Conservation (phyloP, 2,888 invertebrate genomes). For the Arrhopalites spinosus region DNA sequence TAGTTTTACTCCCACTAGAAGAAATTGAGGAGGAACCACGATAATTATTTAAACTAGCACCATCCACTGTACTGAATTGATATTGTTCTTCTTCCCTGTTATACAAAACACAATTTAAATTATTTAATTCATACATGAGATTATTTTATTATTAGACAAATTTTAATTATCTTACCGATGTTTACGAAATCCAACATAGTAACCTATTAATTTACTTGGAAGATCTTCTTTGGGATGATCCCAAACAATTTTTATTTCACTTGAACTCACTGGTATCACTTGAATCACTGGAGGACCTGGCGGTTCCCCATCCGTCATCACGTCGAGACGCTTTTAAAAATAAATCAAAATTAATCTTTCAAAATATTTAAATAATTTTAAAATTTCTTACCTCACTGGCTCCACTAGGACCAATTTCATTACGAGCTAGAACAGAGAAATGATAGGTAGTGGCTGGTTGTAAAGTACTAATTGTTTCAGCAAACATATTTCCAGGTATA, state of each 20-base stretch:
- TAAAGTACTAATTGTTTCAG: conserved; percentile 59
- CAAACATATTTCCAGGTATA: conserved; percentile 57
- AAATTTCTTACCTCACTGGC: conserved; percentile 58
- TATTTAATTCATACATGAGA: not conserved
- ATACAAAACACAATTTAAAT: not conserved
- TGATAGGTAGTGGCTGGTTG: conserved; percentile 60
- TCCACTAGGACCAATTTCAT: conserved; percentile 61
- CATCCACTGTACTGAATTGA: conserved; percentile 53
- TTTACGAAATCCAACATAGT: conserved; percentile 57
- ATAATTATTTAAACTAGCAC: conserved; percentile 19
- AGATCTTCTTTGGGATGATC: conserved; percentile 58
- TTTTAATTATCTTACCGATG: conserved; percentile 48
- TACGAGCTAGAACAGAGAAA: conserved; percentile 60
- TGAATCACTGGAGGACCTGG: conserved; percentile 60
- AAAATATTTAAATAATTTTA: not conserved
- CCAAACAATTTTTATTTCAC: conserved; percentile 58
- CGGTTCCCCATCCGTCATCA: conserved; percentile 56
- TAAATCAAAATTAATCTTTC: not conserved
- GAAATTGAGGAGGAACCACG: not conserved
- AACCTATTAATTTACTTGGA: conserved; percentile 58
- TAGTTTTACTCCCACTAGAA: conserved; percentile 5
- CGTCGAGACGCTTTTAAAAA: conserved; percentile 50
- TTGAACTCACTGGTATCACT: conserved; percentile 59
- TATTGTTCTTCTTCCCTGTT: conserved; percentile 54
- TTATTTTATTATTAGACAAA: too few species aligned